Evolutionary conservation across 1,140 invertebrate genomes (phyloP), one percentile per base, ranked within the genome.

Genomic region (Lerema accius): DNA sequence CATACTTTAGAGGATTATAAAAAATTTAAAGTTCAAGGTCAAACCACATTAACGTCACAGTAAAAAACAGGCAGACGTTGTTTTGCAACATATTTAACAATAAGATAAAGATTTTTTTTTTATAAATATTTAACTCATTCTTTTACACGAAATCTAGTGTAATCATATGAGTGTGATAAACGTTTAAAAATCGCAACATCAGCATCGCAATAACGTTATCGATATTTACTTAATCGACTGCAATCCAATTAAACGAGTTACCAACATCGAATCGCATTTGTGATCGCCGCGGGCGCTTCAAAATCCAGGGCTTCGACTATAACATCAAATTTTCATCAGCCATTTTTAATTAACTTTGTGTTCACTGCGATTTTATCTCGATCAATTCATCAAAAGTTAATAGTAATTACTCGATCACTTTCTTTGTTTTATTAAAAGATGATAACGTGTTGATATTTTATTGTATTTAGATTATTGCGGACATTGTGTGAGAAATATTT

Each of bases 261-360:
- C 35, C 35, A 37, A n/a, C 35, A n/a, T 37, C 35, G 35, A 11
- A 37, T 37, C n/a, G 35, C 35, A 37, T 37, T 37, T 37, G 1
- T n/a, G 35, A 37, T 11, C n/a, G 35, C 35, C 35, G 35, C 35
- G 35, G n/a, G 10, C 35, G 2, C 35, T n/a, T 37, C 10, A 37
- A 37, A 37, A 11, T 37, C 11, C 35, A 37, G 10, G 11, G 35
- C 1, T 11, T 37, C 10, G 35, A 37, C 35, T 11, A n/a, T 37
- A 7, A 37, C 1, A 37, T 37, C 10, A 37, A 37, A 11, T 37
- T 37, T 37, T 11, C 35, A 37, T 37, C 35, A 11, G 11, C n/a
- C n/a, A 11, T 37, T 37, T 37, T 37, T 37, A 37, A 37, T 37
- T 11, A 37, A 37, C 35, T 37, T 11, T 37, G 35, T 11, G 35